Percentiles rank a stretch among this genome's conserved stretches.
These are phyloP conservation scores for Lepidostoma basale DNA, from an alignment of 1,140 invertebrate species.

Conservation along the genomic window DNA sequence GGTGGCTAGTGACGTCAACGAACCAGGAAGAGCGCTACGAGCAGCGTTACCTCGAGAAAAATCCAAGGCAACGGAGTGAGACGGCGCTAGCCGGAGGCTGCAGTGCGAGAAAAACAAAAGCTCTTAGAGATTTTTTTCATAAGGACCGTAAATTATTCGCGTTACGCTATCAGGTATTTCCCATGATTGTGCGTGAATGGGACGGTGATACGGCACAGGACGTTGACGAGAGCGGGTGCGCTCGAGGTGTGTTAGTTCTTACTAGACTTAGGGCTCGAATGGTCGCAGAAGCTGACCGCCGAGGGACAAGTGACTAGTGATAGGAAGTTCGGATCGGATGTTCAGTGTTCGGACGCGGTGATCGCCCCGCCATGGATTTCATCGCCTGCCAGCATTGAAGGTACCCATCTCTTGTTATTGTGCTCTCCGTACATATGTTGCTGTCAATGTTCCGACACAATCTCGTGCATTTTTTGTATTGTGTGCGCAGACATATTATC, in stretches of 20 bases:
- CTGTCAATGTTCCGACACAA: neutral
- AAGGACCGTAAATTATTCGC: conserved; percentile 44
- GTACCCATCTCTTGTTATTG: conserved; percentile 9
- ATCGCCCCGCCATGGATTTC: conserved; percentile 28
- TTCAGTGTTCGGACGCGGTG: conserved; percentile 11
- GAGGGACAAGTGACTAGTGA: neutral
- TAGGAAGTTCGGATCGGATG: neutral
- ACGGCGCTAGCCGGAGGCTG: conserved; percentile 8
- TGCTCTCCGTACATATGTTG: neutral
- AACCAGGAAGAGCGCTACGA: conserved; percentile 37
- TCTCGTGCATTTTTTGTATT: too few relatives aligned
- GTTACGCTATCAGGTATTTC: conserved; percentile 46
- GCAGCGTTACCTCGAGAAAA: conserved; percentile 29
- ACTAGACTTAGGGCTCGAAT: conserved; percentile 38
- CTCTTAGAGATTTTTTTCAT: conserved; percentile 34
- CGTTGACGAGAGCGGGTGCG: conserved; percentile 29
- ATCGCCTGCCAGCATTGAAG: conserved; percentile 25
- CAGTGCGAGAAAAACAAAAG: conserved; percentile 26
- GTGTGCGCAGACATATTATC: too few relatives aligned
- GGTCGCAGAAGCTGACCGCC: conserved; percentile 38
- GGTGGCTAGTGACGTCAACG: conserved; percentile 33
- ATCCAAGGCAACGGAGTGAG: conserved; percentile 41
- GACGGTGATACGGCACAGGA: conserved; percentile 29
- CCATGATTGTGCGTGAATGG: conserved; percentile 46
- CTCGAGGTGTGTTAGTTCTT: conserved; percentile 33